Evolutionary conservation across 1,140 invertebrate genomes (phyloP), one percentile per base, ranked within the genome.

Genomic region (Macrostomum lignano): DNA sequence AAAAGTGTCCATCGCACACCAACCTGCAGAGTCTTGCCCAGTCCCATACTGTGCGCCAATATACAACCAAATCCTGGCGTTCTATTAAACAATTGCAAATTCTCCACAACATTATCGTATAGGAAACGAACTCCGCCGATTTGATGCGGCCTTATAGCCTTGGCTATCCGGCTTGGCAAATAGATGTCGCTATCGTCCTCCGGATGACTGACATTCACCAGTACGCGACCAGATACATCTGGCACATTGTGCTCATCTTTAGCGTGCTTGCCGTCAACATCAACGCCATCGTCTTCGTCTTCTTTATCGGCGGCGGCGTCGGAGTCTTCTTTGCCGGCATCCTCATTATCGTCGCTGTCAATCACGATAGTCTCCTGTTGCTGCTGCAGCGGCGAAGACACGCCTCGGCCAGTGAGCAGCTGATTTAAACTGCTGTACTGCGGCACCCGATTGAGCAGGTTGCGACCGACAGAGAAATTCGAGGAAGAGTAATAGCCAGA

Each of bases 1-100:
- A 37, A 36, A 33, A 13, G 37, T 36, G 31, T 24, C n/a, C 10
- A 10, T 24, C n/a, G n/a, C 23, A 30, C n/a, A 20, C 32, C 38
- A 46, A 66, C 72, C 61, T 91, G 86, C 25, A 96, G 63, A 0
- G 88, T 96, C 62, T 98, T 98, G n/a, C 88, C 88, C 11, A 96
- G 62, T 1, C 88, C 88, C 88, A 98, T 96, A 14, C 81, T 88
- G 61, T 96, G 88, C 4, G 88, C 86, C 15, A 98, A 61, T 42
- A 96, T 93, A 50, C 86, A 93, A 13, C 88, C 88, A 58, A 91
- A 86, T 10, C 84, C 82, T 33, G 69, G 68, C 2, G 75, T 79
- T n/a, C 67, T 76, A 28, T 74, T 73, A 47, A 71, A 86, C 37
- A 75, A 64, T 28, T 73, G 70, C 20, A 76, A 65, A 20, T 75